Conservation (phyloP, 2,888 invertebrate species). For the Dryobota labecula region DNA sequence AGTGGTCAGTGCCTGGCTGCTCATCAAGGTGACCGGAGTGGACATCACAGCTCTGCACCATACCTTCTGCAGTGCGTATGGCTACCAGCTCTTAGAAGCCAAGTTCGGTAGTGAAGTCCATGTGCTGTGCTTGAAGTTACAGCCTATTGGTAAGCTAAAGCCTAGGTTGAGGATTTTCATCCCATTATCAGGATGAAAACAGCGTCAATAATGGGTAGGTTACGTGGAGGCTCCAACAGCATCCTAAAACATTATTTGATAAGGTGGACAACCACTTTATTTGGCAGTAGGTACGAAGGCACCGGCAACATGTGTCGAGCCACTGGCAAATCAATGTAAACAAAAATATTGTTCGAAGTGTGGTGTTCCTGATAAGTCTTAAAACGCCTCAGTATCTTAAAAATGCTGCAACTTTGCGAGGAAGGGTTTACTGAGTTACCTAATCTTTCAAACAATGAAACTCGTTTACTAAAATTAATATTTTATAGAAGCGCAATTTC, state of each 20-base stretch:
- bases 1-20: conserved; percentile 44
- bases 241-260: no score
- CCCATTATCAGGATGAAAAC: no score
- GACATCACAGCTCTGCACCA: conserved; percentile 30
- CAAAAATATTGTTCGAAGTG: no score
- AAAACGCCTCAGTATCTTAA: not conserved
- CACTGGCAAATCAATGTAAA: not conserved
- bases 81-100: conserved; percentile 75
- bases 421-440: not conserved
- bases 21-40: conserved; percentile 30
- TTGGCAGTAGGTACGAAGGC: no score
- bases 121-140: conserved; percentile 78
- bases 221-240: no score
- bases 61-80: conserved; percentile 70
- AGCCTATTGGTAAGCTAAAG: conserved; percentile 77
- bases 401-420: not conserved
- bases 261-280: no score
- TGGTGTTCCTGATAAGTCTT: not conserved
- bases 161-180: no score
- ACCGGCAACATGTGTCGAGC: no score
- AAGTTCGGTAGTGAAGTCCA: conserved; percentile 80
- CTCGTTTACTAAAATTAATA: not conserved
- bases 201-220: no score
- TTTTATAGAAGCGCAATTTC: no score
- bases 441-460: conserved; percentile 1